Percentiles rank a stretch among this genome's conserved stretches.
Evolutionary conservation across 2,797 vertebrate species (phyloP).

Genomic region (Pseudochirops corinnae): DNA sequence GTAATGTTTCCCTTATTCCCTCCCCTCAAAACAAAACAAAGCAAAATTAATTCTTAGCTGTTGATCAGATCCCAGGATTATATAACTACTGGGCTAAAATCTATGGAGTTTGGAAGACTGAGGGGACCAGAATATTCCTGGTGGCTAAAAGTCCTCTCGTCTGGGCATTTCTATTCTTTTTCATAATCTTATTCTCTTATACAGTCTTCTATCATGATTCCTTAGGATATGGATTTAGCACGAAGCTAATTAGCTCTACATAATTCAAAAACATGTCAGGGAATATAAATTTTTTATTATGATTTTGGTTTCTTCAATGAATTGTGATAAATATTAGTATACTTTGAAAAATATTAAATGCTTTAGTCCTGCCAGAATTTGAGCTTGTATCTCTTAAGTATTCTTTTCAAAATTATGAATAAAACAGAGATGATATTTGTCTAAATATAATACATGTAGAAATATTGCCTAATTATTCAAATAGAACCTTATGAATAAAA

Average conservation of each 20-base stretch:
- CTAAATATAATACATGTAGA: conserved; percentile 37
- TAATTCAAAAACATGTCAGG: conserved; percentile 3
- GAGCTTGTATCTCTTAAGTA: conserved; percentile 40
- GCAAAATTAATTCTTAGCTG: background rate
- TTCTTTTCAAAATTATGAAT: conserved; percentile 44
- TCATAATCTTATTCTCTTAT: conserved; percentile 8
- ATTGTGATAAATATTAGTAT: conserved; percentile 36
- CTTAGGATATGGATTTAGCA: conserved; percentile 3
- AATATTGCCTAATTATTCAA: conserved; percentile 32
- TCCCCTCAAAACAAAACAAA: background rate
- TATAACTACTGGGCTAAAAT: background rate
- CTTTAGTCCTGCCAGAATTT: conserved; percentile 27
- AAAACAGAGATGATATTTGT: conserved; percentile 4
- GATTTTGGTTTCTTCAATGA: background rate
- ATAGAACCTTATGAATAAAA: conserved; percentile 46
- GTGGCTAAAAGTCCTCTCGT: background rate
- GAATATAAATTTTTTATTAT: conserved; percentile 42
- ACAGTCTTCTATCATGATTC: background rate
- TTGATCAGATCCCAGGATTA: background rate
- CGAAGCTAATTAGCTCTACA: background rate
- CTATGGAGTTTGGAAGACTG: background rate
- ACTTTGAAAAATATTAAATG: conserved; percentile 26
- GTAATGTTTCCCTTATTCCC: background rate
- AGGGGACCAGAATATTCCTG: background rate
- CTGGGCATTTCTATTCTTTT: background rate